Evolutionary conservation across 2,797 vertebrate genomes (phyloP).

Genomic region (Cheirogaleus major): DNA sequence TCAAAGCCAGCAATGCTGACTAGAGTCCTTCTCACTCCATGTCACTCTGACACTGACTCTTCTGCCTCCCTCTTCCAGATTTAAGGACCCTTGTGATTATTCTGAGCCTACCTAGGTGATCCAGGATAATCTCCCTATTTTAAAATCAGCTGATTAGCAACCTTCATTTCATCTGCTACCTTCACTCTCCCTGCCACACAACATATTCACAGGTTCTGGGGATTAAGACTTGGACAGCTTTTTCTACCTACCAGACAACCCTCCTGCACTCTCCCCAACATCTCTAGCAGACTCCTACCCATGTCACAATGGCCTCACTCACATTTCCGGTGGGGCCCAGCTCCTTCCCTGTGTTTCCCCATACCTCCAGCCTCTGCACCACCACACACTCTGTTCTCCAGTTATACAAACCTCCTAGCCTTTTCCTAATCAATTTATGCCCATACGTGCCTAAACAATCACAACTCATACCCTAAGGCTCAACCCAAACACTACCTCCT

Average conservation of each 20-base stretch:
- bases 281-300: background rate
- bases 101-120: background rate
- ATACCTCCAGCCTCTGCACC: background rate
- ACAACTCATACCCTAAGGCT: background rate
- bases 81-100: constrained; percentile 10
- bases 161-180: background rate
- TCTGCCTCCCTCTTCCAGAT: background rate
- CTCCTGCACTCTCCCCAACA: background rate
- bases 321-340: background rate
- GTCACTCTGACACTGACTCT: background rate
- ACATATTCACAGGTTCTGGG: background rate
- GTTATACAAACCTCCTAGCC: background rate
- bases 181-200: constrained; percentile 2
- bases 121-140: constrained; percentile 42
- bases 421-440: background rate
- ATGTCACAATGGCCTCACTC: background rate
- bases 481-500: background rate
- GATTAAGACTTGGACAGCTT: background rate
- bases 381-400: background rate
- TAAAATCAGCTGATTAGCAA: constrained; percentile 38
- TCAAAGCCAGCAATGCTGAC: background rate
- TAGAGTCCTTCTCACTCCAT: background rate
- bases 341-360: background rate
- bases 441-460: background rate
- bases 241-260: background rate